Base-by-base conservation (phyloP, 2,113 vertebrate species). In the Paramisgurnus dabryanus region DNA sequence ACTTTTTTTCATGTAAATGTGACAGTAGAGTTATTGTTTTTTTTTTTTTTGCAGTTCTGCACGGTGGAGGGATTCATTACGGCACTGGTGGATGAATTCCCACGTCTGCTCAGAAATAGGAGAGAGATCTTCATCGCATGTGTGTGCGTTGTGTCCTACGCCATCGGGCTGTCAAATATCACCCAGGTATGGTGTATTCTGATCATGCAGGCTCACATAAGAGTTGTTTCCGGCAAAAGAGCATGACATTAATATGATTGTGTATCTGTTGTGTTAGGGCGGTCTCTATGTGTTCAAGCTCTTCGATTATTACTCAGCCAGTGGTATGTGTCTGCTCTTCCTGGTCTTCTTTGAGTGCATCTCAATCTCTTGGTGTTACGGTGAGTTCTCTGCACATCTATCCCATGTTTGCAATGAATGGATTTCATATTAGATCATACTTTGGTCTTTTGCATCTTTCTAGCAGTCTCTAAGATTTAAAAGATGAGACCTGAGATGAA, bases 331-430 rank as follows among this genome's bases (percentile, higher is more conserved):
- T 88, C 94, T 99, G 80, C 93, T 99, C 58, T 99, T 99, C 91
- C 92, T 99, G 74, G 97, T 99, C 85, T 99, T 99, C 93, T 99
- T 99, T 82, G 97, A 99, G 89, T 98, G 97, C 89, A 96, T 99
- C 91, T 98, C 97, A 47, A 98, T 99, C 93, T 99, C 97, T 89
- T 99, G 97, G 97, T 97, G 91, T 91, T 99, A 99, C 0, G 97
- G 97, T 99, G 89, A 80, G 91, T 67, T n/a, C 0, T 65, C 7
- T 34, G 4, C n/a, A 45, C 6, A 27, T 5, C 39, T 73, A 7
- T 10, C 40, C 7, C 40, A 17, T n/a, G 57, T 9, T 60, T 34
- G 41, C 41, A 43, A 22, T 2, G 53, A 43, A 22, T 11, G 53
- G 53, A 55, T 55, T 15, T 17, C 15, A 17, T 6, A 5, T 11